These are phyloP conservation scores for Brachirus orientalis DNA, from an alignment of 2,113 vertebrate species.

Conservation along the genomic window DNA sequence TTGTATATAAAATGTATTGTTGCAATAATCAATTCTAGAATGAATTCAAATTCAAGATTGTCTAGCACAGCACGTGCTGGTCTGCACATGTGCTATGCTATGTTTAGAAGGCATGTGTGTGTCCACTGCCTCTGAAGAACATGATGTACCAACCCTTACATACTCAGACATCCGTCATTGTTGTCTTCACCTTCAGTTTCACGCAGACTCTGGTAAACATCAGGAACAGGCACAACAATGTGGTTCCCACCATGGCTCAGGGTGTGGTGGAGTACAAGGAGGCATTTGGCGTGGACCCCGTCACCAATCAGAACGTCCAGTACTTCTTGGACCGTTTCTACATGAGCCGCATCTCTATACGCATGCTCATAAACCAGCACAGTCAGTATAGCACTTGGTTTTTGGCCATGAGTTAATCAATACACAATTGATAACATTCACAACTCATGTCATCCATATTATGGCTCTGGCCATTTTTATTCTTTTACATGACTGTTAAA, in stretches of 20 bases:
- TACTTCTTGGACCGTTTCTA: constrained; percentile 99
- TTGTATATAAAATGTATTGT: no score
- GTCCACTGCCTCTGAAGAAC: no score
- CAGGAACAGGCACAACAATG: constrained; percentile 93
- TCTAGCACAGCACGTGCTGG: no score
- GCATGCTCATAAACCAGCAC: constrained; percentile 99
- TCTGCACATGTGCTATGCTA: neutral
- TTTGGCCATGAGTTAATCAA: constrained; percentile 66
- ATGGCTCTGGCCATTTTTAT: no score
- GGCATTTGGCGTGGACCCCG: constrained; percentile 88
- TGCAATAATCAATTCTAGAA: no score
- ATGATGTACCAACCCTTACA: no score
- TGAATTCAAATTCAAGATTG: no score
- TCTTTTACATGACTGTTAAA: no score
- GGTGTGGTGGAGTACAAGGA: constrained; percentile 97
- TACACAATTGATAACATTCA: constrained; percentile 36
- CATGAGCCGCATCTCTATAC: constrained; percentile 97
- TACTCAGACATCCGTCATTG: neutral
- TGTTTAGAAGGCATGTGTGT: no score
- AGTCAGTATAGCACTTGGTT: constrained; percentile 86
- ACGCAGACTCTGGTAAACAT: constrained; percentile 90
- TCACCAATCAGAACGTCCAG: constrained; percentile 97
- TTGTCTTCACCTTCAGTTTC: constrained; percentile 81
- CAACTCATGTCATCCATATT: neutral
- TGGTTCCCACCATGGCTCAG: constrained; percentile 97